A percentile compares a stretch with the other conserved stretches of the same genome.
phyloP scores from a whole-genome alignment of 2,797 vertebrate genomes.

The Lithobates sylvaticus region DNA sequence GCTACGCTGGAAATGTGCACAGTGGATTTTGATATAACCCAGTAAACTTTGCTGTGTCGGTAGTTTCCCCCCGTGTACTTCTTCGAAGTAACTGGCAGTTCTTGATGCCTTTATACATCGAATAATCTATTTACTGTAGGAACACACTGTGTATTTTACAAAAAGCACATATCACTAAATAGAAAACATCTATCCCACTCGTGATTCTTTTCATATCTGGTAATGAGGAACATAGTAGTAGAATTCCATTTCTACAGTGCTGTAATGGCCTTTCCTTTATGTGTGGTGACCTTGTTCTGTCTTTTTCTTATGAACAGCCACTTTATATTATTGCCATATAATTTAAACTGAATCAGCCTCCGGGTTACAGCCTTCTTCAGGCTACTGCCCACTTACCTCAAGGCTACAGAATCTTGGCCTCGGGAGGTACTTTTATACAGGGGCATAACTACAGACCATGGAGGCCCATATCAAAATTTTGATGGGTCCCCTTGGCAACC shows the following conservation, averaged over 20 bases:
- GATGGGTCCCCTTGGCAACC: too few species aligned
- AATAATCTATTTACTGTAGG: background rate
- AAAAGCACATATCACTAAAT: too few species aligned
- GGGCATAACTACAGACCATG: too few species aligned
- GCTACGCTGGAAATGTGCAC: background rate
- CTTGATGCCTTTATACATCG: background rate
- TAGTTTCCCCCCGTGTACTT: background rate
- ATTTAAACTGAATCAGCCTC: background rate
- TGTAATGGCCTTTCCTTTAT: background rate
- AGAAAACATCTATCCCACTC: background rate
- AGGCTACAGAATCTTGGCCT: background rate
- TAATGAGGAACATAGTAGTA: background rate
- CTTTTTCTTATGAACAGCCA: background rate
- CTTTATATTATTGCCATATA: background rate
- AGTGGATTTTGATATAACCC: background rate
- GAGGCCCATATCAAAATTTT: too few species aligned
- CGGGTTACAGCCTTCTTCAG: background rate
- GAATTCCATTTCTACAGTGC: background rate
- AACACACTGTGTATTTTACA: too few species aligned
- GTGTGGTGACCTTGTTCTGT: slow-evolving; percentile 13
- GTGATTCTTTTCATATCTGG: background rate
- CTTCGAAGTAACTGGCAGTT: background rate
- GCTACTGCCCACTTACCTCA: background rate
- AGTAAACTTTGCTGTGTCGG: background rate
- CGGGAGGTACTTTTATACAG: background rate